Conservation (phyloP, 2,888 invertebrate species). For the Hemicrepidius hirtus region DNA sequence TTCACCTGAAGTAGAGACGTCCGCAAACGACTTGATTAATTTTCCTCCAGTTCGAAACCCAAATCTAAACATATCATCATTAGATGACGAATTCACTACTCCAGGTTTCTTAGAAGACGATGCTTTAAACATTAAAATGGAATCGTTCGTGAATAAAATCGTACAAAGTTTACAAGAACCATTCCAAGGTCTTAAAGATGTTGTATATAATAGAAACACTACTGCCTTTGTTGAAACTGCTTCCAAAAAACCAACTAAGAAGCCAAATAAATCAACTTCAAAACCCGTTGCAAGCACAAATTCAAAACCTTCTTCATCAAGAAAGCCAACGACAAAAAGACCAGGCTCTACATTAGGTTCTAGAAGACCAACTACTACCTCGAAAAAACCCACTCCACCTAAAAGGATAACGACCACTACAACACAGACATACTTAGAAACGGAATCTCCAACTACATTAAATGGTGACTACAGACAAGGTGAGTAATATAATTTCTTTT, state of each 20-base stretch:
- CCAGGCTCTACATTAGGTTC: constrained; percentile 63
- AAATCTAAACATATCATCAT: constrained; percentile 82
- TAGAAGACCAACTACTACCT: constrained; percentile 67
- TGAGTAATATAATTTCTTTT: constrained; percentile 46
- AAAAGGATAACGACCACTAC: constrained; percentile 60
- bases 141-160: constrained; percentile 87
- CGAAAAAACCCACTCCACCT: constrained; percentile 67
- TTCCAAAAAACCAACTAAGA: constrained; percentile 68
- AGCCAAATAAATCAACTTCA: constrained; percentile 64
- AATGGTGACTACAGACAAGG: constrained; percentile 56
- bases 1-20: constrained; percentile 76
- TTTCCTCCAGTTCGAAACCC: constrained; percentile 92
- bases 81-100: constrained; percentile 82
- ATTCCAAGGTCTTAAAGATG: constrained; percentile 86
- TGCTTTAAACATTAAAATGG: constrained; percentile 85
- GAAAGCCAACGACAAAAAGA: constrained; percentile 65
- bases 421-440: constrained; percentile 56
- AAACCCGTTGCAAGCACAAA: constrained; percentile 65
- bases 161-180: constrained; percentile 89
- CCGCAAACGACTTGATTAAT: constrained; percentile 78
- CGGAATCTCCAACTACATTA: constrained; percentile 57
- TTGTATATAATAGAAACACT: constrained; percentile 77
- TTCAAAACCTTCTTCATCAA: constrained; percentile 64
- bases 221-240: constrained; percentile 61
- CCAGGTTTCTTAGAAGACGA: constrained; percentile 86